A percentile compares a stretch with the other conserved stretches of the same genome.
Conservation (phyloP, 2,797 vertebrate species). For the Smutsia temminckii region DNA sequence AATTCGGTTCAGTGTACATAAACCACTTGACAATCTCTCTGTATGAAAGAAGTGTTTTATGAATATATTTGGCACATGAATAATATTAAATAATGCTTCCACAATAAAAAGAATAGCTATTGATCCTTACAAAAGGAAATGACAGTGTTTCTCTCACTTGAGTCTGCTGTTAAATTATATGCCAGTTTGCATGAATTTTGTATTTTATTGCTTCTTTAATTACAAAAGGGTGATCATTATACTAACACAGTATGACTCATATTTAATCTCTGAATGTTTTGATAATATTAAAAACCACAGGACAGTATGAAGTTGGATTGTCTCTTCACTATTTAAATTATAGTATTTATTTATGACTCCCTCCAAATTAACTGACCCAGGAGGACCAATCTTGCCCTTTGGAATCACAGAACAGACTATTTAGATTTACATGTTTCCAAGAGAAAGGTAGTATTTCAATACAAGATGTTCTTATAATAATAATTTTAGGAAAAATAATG, state of each 20-base stretch:
- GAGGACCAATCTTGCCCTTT: background rate
- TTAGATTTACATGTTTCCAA: background rate
- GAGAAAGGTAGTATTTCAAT: background rate
- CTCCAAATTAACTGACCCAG: background rate
- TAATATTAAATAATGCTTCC: background rate
- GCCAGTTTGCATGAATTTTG: background rate
- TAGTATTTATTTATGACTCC: constrained; percentile 3
- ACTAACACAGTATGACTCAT: background rate
- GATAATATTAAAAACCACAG: background rate
- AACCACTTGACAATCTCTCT: background rate
- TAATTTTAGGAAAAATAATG: background rate
- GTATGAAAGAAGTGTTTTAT: background rate
- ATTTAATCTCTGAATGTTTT: constrained; percentile 35
- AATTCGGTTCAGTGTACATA: background rate
- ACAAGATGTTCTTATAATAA: background rate
- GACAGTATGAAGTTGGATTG: background rate
- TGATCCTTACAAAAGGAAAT: background rate
- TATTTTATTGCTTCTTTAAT: constrained; percentile 35
- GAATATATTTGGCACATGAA: background rate
- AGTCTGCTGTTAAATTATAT: background rate
- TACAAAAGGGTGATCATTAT: constrained; percentile 1
- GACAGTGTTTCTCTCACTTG: background rate
- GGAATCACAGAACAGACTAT: background rate
- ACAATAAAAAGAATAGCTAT: background rate
- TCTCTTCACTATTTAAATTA: background rate